Percentiles rank a stretch among this genome's conserved stretches.
Conservation (phyloP, 1,140 invertebrate species). For the Helicoverpa zea region DNA sequence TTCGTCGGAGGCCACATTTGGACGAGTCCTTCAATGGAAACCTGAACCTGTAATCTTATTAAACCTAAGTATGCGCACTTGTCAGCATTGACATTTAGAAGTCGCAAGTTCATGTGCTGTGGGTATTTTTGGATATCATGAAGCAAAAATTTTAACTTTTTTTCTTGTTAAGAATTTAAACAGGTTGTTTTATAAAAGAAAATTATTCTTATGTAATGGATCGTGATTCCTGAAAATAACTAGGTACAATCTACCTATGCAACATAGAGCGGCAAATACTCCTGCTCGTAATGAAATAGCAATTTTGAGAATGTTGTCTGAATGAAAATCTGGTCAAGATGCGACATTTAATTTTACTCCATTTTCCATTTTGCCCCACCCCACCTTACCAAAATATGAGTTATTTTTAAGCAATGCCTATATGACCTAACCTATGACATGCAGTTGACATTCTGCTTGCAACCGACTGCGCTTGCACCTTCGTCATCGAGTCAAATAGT, state of each 20-base stretch:
- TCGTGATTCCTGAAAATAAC: no score
- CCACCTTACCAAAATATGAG: no score
- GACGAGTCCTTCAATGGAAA: slow-evolving; percentile 1
- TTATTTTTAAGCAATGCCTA: background rate
- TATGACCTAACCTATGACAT: background rate
- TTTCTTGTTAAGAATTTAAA: no score
- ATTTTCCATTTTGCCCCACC: no score
- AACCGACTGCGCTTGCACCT: background rate
- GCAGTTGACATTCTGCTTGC: background rate
- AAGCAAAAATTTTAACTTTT: background rate
- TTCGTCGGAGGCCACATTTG: background rate
- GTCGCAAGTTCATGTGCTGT: background rate
- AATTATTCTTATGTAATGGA: no score
- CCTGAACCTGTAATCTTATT: slow-evolving; percentile 15
- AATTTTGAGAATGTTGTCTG: no score
- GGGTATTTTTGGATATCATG: background rate
- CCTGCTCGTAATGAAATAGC: no score
- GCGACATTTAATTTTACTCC: no score
- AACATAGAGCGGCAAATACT: no score
- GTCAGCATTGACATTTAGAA: slow-evolving; percentile 23
- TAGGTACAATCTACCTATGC: no score
- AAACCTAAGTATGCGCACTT: slow-evolving; percentile 1
- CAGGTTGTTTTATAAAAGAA: no score
- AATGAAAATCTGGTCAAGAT: no score
- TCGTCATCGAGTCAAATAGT: background rate